Evolutionary conservation across 2,888 invertebrate genomes (phyloP).

Genomic region (Ellobium chinense): DNA sequence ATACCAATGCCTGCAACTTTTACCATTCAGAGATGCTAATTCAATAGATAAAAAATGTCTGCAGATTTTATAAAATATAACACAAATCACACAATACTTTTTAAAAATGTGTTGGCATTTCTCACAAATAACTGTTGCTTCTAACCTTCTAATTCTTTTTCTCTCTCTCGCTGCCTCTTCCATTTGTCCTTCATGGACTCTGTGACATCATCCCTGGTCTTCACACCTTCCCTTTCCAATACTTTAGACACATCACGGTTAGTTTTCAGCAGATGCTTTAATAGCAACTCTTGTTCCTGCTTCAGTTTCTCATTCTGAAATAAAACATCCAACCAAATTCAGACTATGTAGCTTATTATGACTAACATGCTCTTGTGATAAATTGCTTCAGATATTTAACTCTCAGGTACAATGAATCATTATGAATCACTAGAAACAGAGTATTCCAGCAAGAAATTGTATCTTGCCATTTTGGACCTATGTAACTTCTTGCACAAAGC

Average conservation of each 20-base stretch:
- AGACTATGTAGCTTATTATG: too few relatives aligned
- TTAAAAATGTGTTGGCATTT: background rate
- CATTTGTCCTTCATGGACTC: constrained; percentile 74
- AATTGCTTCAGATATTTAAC: too few relatives aligned
- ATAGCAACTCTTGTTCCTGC: constrained; percentile 69
- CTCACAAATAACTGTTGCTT: background rate
- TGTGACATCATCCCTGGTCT: constrained; percentile 71
- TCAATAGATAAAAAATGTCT: too few relatives aligned
- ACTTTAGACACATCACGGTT: constrained; percentile 69
- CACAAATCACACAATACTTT: background rate
- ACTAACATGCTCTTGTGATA: too few relatives aligned
- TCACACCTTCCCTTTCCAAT: constrained; percentile 63
- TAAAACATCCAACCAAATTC: background rate
- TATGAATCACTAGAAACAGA: too few relatives aligned
- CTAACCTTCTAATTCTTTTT: constrained; percentile 66
- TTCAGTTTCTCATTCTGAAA: constrained; percentile 74
- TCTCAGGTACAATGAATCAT: too few relatives aligned
- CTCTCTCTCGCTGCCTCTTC: constrained; percentile 65
- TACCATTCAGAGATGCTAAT: too few relatives aligned
- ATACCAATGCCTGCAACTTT: too few relatives aligned
- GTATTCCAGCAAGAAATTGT: too few relatives aligned
- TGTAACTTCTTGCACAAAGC: too few relatives aligned
- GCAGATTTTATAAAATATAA: too few relatives aligned
- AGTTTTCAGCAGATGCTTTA: constrained; percentile 71
- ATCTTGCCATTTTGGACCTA: too few relatives aligned